Conservation (phyloP, 2,797 vertebrate species). For the Rhincodon typus region DNA sequence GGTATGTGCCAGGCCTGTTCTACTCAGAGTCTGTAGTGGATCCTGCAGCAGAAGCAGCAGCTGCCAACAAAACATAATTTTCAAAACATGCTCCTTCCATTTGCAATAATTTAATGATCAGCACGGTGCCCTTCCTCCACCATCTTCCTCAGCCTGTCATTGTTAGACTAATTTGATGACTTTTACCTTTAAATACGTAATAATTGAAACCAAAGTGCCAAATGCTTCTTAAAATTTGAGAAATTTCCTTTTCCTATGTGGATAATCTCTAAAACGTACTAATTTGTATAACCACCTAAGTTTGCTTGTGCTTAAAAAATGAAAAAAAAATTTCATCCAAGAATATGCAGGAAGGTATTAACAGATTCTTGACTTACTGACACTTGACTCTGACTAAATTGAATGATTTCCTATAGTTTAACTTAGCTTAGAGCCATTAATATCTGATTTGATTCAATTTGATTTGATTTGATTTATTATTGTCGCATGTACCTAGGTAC, state of each 20-base stretch:
- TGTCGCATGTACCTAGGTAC: no score
- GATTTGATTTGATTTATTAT: no score
- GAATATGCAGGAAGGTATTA: background rate
- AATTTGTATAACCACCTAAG: background rate
- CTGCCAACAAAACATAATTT: no score
- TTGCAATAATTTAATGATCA: no score
- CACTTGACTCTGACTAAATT: background rate
- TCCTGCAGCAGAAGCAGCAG: no score
- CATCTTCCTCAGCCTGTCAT: no score
- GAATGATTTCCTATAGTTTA: constrained; percentile 17
- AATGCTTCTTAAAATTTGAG: background rate
- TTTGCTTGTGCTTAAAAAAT: background rate
- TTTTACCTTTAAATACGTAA: background rate
- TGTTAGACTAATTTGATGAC: no score
- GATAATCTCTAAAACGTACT: background rate
- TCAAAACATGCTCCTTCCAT: no score
- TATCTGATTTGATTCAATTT: no score
- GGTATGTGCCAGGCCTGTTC: no score
- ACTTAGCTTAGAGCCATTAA: background rate
- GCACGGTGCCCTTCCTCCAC: no score
- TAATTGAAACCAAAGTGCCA: background rate
- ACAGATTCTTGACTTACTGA: background rate
- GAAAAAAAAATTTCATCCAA: background rate
- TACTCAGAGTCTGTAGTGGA: no score
- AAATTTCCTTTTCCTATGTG: background rate